Evolutionary conservation across 92 coral and sea anemone species (phyloP).

Genomic region (Montipora capitata): DNA sequence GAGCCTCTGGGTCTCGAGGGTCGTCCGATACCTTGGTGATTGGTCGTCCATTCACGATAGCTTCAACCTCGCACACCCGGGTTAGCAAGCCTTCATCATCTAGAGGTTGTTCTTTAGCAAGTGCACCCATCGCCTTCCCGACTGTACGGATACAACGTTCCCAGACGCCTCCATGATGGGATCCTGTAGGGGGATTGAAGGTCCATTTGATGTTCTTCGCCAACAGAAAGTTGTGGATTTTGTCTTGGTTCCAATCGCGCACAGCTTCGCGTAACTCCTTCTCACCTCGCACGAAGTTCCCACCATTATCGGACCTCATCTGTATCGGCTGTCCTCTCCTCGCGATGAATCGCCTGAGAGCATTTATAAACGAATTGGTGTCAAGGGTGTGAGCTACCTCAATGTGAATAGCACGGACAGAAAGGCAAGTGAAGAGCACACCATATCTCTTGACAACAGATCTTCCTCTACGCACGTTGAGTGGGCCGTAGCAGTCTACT

Average conservation of each 20-base stretch:
- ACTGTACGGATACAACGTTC: conserved; percentile 72
- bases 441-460: conserved; percentile 55
- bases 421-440: conserved; percentile 45
- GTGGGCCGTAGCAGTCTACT: conserved; percentile 70
- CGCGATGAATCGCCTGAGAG: conserved; percentile 36
- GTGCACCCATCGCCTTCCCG: conserved; percentile 67
- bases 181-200: conserved; percentile 66
- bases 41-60: conserved; percentile 55
- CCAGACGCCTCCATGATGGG: conserved; percentile 58
- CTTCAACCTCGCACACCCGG: conserved; percentile 69
- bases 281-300: conserved; percentile 43
- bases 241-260: conserved; percentile 32
- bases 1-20: conserved; percentile 70
- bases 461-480: conserved; percentile 53
- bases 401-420: conserved; percentile 45
- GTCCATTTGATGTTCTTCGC: conserved; percentile 64
- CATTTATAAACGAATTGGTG: conserved; percentile 53
- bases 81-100: conserved; percentile 76
- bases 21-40: conserved; percentile 69
- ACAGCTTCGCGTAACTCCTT: conserved; percentile 41
- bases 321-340: conserved; percentile 49
- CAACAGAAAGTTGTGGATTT: conserved; percentile 52
- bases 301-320: conserved; percentile 52
- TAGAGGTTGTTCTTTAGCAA: conserved; percentile 63
- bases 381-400: conserved; percentile 58